phyloP scores from a whole-genome alignment of 1,140 invertebrate species.

The Micrasema longulum region DNA sequence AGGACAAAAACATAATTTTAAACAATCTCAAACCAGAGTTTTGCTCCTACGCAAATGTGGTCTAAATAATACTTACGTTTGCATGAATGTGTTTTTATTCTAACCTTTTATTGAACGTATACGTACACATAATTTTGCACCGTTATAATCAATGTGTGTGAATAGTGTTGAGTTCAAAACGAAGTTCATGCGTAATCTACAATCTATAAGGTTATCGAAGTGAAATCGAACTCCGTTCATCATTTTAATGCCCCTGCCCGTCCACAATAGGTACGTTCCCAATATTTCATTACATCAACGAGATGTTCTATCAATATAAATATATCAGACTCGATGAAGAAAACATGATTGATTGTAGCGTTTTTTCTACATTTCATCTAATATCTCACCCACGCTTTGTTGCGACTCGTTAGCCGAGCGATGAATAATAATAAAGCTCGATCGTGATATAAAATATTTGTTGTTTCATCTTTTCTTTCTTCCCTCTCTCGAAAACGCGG shows the following conservation, averaged over 20 bases:
- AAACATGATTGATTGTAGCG: constrained; percentile 32
- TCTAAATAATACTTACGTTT: too few relatives aligned
- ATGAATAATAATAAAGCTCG: constrained; percentile 31
- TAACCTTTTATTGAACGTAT: too few relatives aligned
- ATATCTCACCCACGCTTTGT: constrained; percentile 40
- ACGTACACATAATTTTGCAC: too few relatives aligned
- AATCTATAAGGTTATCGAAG: constrained; percentile 6
- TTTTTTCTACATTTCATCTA: constrained; percentile 35
- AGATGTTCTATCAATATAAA: constrained; percentile 42
- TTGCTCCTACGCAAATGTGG: too few relatives aligned
- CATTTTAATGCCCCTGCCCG: constrained; percentile 19
- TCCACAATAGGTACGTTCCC: constrained; percentile 22
- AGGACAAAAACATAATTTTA: too few relatives aligned
- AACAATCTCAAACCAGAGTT: too few relatives aligned
- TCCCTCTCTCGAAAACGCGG: constrained; percentile 30
- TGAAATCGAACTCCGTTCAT: constrained; percentile 21
- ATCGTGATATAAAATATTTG: constrained; percentile 41
- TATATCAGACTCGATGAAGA: constrained; percentile 37
- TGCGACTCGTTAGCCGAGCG: constrained; percentile 29
- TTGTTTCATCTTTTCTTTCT: constrained; percentile 29
- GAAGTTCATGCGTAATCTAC: too few relatives aligned
- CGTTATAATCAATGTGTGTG: too few relatives aligned
- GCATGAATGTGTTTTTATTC: too few relatives aligned
- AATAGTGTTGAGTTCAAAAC: too few relatives aligned
- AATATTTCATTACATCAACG: constrained; percentile 38